These are phyloP conservation scores for Cephus runcator DNA, from an alignment of 2,888 invertebrate genomes.

Conservation along the genomic window DNA sequence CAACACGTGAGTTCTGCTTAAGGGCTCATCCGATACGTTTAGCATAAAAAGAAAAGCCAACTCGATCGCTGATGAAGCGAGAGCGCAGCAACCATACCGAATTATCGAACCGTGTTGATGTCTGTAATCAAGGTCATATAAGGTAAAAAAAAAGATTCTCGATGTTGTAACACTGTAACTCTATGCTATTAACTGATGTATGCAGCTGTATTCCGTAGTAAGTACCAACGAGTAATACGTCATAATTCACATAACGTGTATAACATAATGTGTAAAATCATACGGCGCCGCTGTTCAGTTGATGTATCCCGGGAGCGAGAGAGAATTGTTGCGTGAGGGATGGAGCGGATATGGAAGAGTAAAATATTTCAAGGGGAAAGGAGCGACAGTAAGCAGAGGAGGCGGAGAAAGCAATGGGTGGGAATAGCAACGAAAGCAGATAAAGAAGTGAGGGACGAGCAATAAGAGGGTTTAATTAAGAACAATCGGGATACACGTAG, in stretches of 20 bases:
- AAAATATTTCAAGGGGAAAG: neutral
- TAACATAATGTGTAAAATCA: conserved; percentile 1
- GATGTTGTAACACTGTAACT: conserved; percentile 63
- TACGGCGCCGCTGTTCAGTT: neutral
- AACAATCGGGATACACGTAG: neutral
- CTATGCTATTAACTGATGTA: conserved; percentile 58
- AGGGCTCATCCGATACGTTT: neutral
- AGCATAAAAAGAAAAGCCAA: neutral
- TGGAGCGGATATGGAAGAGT: neutral
- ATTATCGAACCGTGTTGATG: conserved; percentile 6
- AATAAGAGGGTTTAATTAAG: neutral
- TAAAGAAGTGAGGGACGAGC: neutral
- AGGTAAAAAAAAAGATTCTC: conserved; percentile 48
- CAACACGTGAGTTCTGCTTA: neutral
- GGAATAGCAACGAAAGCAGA: neutral
- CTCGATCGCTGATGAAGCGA: neutral
- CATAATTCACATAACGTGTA: conserved; percentile 31
- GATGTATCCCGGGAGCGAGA: neutral
- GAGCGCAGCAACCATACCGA: conserved; percentile 6
- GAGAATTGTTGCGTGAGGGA: neutral
- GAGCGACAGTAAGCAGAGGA: conserved; percentile 6
- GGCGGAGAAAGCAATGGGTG: neutral
- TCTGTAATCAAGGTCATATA: conserved; percentile 6
- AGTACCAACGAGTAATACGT: conserved; percentile 32
- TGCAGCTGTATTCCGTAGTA: conserved; percentile 56